Evolutionary conservation across 2,888 invertebrate genomes (phyloP).

Genomic region (Diaprepes abbreviatus): DNA sequence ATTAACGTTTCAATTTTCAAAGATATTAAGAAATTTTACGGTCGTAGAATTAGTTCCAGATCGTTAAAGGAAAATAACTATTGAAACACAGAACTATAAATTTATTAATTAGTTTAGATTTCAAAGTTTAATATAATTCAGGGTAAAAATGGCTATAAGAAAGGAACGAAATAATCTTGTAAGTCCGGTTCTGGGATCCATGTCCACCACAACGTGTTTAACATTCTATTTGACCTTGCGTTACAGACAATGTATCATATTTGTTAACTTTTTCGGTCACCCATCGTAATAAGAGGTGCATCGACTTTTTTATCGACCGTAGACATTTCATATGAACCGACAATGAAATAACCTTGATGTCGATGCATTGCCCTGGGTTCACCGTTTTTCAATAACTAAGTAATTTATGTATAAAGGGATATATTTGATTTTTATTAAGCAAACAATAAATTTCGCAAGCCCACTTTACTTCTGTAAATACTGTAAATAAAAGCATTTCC

Average conservation of each 20-base stretch:
- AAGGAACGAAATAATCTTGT: not conserved
- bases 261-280: conserved; percentile 63
- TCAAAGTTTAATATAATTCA: not conserved
- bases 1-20: no score
- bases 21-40: no score
- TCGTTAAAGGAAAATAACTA: no score
- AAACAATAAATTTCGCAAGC: not conserved
- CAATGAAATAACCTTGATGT: conserved; percentile 58
- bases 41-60: no score
- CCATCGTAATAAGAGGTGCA: conserved; percentile 62
- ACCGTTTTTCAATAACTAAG: not conserved
- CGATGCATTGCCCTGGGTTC: conserved; percentile 52
- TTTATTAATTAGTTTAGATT: no score
- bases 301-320: conserved; percentile 62
- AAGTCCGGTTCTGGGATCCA: conserved; percentile 59
- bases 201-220: conserved; percentile 60
- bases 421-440: not conserved
- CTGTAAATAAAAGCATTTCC: no score
- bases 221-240: conserved; percentile 60
- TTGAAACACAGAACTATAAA: no score
- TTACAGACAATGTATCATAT: conserved; percentile 63
- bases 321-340: conserved; percentile 58
- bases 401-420: not conserved
- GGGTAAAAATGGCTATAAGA: not conserved
- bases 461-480: no score